Evolutionary conservation across 2,797 vertebrate genomes (phyloP), one percentile per base, ranked within the genome.

Genomic region (Selene dorsalis): DNA sequence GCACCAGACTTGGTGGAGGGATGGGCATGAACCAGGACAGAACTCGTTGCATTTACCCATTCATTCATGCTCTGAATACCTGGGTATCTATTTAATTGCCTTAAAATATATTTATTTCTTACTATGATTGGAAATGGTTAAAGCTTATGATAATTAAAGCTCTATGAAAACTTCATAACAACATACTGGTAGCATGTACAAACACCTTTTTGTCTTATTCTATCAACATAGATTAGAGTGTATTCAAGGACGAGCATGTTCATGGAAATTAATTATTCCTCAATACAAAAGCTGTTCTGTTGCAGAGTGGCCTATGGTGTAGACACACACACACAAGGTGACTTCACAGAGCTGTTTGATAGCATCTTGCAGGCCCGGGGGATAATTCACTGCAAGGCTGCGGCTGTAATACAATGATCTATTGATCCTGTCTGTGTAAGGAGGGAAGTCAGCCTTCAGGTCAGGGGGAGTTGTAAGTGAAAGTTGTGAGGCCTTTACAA

Each of bases 341-440:
- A 92, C 86, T 85, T 77, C 80, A 75, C 56, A 62, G 62, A 30
- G 78, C 52, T 58, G 43, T 75, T 53, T 70, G 85, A 90, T 83
- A 80, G 58, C 79, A 86, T 89, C 87, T 67, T 39, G 73, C 61
- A 17, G 26, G 75, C 83, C 73, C 30, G 0, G 47, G 48, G 69
- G 75, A 79, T 84, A 60, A 84, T 76, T 89, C 75, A 70, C 20
- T 38, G 57, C n/a, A n/a, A 48, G 68, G 67, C 69, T 87, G 78
- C 69, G 61, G 79, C 84, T 62, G 50, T 63, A 47, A 68, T 68
- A 75, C 43, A 82, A 63, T 80, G 80, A 85, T 80, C 53, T 65
- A 90, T 87, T 70, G 83, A 89, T 84, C 76, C 32, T 0, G 47
- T 74, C 60, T 55, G 53, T 26, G 69, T 43, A 6, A 48, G 60